phyloP scores from a whole-genome alignment of 2,113 vertebrate genomes.

The Corythornis cristatus region DNA sequence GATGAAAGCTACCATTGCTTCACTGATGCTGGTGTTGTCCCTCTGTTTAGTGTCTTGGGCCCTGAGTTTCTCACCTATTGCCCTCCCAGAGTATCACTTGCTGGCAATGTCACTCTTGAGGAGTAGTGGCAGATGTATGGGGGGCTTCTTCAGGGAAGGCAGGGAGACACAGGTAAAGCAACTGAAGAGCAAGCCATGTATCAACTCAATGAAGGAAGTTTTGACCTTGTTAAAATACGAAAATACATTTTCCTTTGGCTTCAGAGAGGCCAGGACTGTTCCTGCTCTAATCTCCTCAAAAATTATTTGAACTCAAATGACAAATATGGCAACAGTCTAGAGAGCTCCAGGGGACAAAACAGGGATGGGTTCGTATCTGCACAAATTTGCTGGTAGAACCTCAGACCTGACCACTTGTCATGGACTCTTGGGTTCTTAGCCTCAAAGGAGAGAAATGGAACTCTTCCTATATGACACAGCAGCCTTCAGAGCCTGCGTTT shows the following conservation, averaged over 20 bases:
- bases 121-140: not conserved
- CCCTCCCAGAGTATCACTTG: not conserved
- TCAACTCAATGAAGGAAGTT: not conserved
- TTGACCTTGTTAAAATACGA: not conserved
- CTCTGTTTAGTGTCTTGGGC: not conserved
- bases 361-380: not conserved
- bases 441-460: not conserved
- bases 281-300: not conserved
- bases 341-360: not conserved
- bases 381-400: fast-evolving
- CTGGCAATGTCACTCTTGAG: not conserved
- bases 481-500: not conserved
- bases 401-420: not conserved
- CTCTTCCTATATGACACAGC: fast-evolving
- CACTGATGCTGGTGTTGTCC: not conserved
- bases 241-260: not conserved
- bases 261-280: not conserved
- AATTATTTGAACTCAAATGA: not conserved
- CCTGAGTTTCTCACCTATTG: not conserved
- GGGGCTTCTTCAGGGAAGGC: not conserved
- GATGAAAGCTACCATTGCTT: not conserved
- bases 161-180: not conserved
- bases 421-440: fast-evolving
- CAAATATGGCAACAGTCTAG: not conserved
- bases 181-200: not conserved